Evolutionary conservation across 2,888 invertebrate genomes (phyloP).

Genomic region (Pediacus dermestoides): DNA sequence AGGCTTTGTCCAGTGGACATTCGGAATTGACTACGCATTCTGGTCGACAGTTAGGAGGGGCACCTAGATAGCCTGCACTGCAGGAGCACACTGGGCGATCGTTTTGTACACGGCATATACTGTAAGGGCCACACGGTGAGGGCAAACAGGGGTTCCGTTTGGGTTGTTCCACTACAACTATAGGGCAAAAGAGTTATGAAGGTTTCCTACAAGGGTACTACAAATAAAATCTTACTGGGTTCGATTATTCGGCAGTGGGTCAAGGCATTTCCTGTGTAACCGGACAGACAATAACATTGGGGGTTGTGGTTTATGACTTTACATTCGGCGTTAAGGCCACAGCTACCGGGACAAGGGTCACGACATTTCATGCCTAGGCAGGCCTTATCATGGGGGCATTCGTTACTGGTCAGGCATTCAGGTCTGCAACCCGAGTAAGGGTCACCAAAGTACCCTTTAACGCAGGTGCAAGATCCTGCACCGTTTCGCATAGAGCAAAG

Average conservation of each 20-base stretch:
- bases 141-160: constrained; percentile 68
- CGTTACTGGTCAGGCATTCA: constrained; percentile 76
- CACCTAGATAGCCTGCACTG: constrained; percentile 66
- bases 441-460: constrained; percentile 72
- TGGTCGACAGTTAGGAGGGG: constrained; percentile 73
- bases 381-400: constrained; percentile 67
- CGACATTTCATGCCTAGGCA: constrained; percentile 76
- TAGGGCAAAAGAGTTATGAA: background rate
- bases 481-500: constrained; percentile 71
- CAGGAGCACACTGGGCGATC: constrained; percentile 76
- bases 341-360: constrained; percentile 74
- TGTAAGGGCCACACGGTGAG: constrained; percentile 76
- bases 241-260: constrained; percentile 55
- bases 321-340: constrained; percentile 75
- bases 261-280: constrained; percentile 70
- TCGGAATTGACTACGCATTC: constrained; percentile 78
- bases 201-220: background rate
- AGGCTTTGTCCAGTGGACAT: constrained; percentile 71
- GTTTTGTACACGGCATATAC: constrained; percentile 67
- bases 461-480: constrained; percentile 73
- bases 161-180: constrained; percentile 45
- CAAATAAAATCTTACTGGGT: constrained; percentile 39
- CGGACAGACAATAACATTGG: constrained; percentile 69
- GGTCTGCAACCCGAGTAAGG: constrained; percentile 76
- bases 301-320: constrained; percentile 72